Conservation (phyloP, 2,113 vertebrate genomes). For the Platysteira castanea region DNA sequence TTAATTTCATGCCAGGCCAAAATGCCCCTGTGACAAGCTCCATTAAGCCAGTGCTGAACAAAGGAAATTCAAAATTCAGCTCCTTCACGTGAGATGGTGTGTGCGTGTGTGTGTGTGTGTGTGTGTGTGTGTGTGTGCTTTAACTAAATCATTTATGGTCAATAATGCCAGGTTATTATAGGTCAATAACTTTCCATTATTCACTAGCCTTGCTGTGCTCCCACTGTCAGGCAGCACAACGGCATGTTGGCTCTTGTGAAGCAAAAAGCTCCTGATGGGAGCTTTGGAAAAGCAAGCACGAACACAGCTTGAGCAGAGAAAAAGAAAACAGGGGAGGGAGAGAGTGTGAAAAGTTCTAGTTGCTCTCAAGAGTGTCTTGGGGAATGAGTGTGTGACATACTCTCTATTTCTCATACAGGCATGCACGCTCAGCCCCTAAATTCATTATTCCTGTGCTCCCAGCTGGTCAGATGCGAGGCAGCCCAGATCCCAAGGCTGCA, state of each 20-base stretch:
- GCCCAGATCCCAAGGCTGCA: neutral
- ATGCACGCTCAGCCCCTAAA: neutral
- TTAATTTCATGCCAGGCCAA: neutral
- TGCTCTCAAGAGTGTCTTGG: neutral
- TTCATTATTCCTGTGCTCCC: neutral
- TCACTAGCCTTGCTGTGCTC: constrained; percentile 59
- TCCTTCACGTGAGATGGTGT: constrained; percentile 16
- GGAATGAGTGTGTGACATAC: neutral
- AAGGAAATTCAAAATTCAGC: constrained; percentile 24
- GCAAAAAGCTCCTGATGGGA: constrained; percentile 57
- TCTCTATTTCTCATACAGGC: neutral
- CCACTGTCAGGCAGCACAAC: constrained; percentile 46
- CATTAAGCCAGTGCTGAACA: neutral
- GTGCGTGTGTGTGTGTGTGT: neutral
- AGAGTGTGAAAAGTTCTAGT: constrained; percentile 8
- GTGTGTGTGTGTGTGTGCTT: neutral
- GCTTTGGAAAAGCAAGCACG: constrained; percentile 52
- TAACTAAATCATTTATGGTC: constrained; percentile 72
- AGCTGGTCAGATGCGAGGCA: neutral
- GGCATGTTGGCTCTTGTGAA: constrained; percentile 23
- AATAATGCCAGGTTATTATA: constrained; percentile 70
- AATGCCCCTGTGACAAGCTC: neutral
- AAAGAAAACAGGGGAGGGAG: neutral
- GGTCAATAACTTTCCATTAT: constrained; percentile 73
- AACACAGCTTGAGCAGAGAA: constrained; percentile 33